Base-by-base conservation (phyloP, 2,113 vertebrate genomes). In the Solea solea region DNA sequence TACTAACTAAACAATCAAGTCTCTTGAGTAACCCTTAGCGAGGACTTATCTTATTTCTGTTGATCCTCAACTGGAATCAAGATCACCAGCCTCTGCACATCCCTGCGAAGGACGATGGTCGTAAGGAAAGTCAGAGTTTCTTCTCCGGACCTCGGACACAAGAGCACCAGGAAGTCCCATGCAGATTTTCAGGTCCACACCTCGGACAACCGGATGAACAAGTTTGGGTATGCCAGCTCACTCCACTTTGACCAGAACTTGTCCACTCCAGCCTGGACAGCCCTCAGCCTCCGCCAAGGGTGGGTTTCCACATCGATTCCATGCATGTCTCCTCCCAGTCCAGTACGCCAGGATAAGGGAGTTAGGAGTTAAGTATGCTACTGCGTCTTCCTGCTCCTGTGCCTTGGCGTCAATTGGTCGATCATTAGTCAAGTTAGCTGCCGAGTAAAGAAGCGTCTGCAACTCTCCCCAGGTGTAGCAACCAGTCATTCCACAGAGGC, bases 61-160 rank as follows among this genome's bases (percentile, higher is more conserved):
- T 55, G 52, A 52, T 67, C 42, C 27, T 67, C 64, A 46, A 49
- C 51, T 15, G 64, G 50, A 55, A 67, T 56, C 42, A 67, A 56
- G 4, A 67, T 14, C 11, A 67, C 50, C 64, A 55, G 45, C 52
- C 64, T 54, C 25, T 51, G 13, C 62, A 66, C 64, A 54, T 54
- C 64, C 39, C 65, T 68, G 65, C 51, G 65, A 56, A 68, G 11
- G 21, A 68, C 21, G 11, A 68, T 55, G 14, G 54, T 69, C 15
- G 54, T 21, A 21, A 21, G 41, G 54, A 28, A 69, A 28, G 5
- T 40, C 21, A 48, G 45, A 58, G 25, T 49, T 25, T 46, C 21
- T 25, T 28, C 8, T 25, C 64, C 25, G 40, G 52, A n/a, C 42
- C 21, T 52, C 56, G 53, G 52, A 52, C 8, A 52, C 51, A 52